Conservation (phyloP, 2,888 invertebrate genomes). For the Polymixis lichenea region DNA sequence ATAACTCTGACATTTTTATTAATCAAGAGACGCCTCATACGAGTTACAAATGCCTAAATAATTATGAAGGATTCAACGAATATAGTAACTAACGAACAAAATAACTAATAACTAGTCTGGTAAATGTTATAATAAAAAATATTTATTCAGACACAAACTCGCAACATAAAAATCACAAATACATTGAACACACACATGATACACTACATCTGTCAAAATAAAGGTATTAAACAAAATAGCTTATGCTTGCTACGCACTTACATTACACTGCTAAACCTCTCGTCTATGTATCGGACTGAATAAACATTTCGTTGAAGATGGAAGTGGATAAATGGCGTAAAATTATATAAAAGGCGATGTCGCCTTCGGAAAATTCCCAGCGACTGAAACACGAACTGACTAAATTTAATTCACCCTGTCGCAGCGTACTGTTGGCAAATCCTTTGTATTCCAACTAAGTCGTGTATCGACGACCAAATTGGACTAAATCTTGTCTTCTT, state of each 20-base stretch:
- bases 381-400: neutral
- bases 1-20: neutral
- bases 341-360: slow-evolving; percentile 1
- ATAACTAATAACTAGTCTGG: neutral
- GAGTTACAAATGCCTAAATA: neutral
- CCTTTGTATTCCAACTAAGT: neutral
- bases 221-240: neutral
- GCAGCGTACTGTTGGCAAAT: neutral
- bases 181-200: neutral
- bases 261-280: neutral
- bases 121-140: no score
- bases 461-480: neutral
- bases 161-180: no score
- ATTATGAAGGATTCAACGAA: neutral
- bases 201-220: neutral
- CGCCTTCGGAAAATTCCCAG: neutral
- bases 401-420: neutral
- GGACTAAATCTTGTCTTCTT: neutral
- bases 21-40: neutral
- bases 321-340: slow-evolving; percentile 6
- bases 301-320: slow-evolving; percentile 5
- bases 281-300: neutral
- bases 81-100: neutral
- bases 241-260: neutral
- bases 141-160: no score